Evolutionary conservation across 2,888 invertebrate genomes (phyloP).

Genomic region (Apotomis capreana): DNA sequence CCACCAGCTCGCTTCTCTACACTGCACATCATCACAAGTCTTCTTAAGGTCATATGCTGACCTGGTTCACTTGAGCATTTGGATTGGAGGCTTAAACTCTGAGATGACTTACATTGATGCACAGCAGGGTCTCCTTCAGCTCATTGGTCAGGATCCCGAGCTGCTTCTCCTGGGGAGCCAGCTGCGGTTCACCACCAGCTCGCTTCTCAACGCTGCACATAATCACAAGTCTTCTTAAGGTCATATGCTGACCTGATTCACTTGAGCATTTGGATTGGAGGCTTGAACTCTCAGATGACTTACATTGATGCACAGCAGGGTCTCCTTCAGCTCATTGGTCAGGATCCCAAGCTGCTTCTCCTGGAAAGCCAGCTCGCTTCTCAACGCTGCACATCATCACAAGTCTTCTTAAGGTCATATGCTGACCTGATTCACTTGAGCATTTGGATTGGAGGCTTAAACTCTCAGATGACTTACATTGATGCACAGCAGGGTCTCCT

Average conservation of each 20-base stretch:
- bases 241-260: too few relatives aligned
- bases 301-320: constrained; percentile 84
- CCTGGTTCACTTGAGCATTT: too few relatives aligned
- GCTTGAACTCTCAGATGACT: constrained; percentile 49
- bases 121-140: constrained; percentile 84
- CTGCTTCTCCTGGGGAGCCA: constrained; percentile 85
- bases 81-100: too few relatives aligned
- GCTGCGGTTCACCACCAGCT: constrained; percentile 85
- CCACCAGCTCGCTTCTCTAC: constrained; percentile 88
- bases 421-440: too few relatives aligned
- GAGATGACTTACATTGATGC: constrained; percentile 77
- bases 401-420: neutral
- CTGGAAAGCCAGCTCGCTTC: constrained; percentile 87
- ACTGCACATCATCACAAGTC: constrained; percentile 68
- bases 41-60: too few relatives aligned
- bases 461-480: constrained; percentile 64
- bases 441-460: too few relatives aligned
- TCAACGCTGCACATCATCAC: constrained; percentile 81
- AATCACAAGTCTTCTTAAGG: constrained; percentile 53
- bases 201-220: constrained; percentile 84
- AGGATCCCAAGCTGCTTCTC: constrained; percentile 85
- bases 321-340: constrained; percentile 85
- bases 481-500: constrained; percentile 84
- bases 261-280: too few relatives aligned
- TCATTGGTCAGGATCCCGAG: constrained; percentile 84